These are phyloP conservation scores for Protophormia terraenovae DNA, from an alignment of 2,888 invertebrate species.

Conservation along the genomic window DNA sequence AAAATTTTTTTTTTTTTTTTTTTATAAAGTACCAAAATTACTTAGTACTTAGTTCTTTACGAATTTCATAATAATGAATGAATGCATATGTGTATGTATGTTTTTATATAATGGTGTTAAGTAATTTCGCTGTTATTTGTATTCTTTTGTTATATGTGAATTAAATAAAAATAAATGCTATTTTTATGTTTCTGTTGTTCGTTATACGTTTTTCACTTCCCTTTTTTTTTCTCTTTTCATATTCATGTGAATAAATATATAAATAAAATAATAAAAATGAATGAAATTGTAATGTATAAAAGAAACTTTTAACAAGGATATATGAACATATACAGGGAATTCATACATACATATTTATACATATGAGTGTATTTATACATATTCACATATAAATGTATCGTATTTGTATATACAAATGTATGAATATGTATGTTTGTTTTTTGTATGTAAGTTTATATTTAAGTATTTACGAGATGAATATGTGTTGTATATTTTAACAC, in stretches of 20 bases:
- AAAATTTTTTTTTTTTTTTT: no score
- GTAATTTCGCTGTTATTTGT: constrained; percentile 11
- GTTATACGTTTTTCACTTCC: background rate
- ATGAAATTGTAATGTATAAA: constrained; percentile 14
- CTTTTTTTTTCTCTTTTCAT: background rate
- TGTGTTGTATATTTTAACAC: background rate
- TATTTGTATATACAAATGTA: background rate
- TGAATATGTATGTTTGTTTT: background rate
- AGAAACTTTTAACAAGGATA: constrained; percentile 32
- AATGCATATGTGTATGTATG: background rate
- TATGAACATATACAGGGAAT: background rate
- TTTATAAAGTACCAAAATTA: background rate
- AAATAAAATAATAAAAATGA: constrained; percentile 13
- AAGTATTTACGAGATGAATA: background rate
- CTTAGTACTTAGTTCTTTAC: background rate
- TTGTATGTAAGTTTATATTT: background rate
- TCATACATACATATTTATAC: background rate
- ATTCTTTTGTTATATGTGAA: constrained; percentile 18
- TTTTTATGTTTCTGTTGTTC: constrained; percentile 23
- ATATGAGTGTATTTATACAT: background rate
- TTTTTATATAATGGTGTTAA: background rate
- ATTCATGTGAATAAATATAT: background rate
- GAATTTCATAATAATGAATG: background rate
- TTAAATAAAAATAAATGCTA: constrained; percentile 35
- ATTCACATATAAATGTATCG: background rate